These are phyloP conservation scores for Suricata suricatta DNA, from an alignment of 2,113 vertebrate genomes.

Conservation along the genomic window DNA sequence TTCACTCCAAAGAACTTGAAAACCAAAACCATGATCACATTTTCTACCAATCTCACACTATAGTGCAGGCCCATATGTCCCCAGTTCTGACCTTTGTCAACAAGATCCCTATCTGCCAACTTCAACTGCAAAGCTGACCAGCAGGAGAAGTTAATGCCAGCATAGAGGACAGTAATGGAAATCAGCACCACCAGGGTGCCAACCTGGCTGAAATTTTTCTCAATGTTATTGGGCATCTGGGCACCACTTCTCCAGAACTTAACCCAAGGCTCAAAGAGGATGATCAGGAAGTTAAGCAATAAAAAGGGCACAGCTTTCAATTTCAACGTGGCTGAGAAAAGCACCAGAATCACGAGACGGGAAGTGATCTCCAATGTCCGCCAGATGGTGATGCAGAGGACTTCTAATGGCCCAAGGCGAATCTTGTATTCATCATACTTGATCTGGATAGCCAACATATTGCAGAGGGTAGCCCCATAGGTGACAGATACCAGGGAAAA, in stretches of 20 bases:
- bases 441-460: constrained; percentile 95
- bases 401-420: constrained; percentile 87
- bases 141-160: constrained; percentile 97
- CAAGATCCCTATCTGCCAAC: constrained; percentile 91
- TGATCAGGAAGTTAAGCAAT: constrained; percentile 90
- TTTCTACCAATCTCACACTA: constrained; percentile 89
- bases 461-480: constrained; percentile 95
- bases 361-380: constrained; percentile 95
- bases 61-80: constrained; percentile 91
- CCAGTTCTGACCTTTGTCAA: constrained; percentile 94
- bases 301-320: constrained; percentile 91
- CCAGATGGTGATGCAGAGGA: constrained; percentile 95
- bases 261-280: constrained; percentile 95
- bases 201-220: constrained; percentile 94
- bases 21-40: constrained; percentile 88
- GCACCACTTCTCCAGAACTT: constrained; percentile 92
- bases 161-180: constrained; percentile 94
- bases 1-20: constrained; percentile 92
- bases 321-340: constrained; percentile 94
- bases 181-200: constrained; percentile 92
- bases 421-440: constrained; percentile 97
- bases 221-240: constrained; percentile 89
- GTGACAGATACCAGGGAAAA: constrained; percentile 94
- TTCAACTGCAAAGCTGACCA: constrained; percentile 97
- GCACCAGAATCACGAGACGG: constrained; percentile 92